Evolutionary conservation across 2,113 vertebrate genomes (phyloP), one percentile per base, ranked within the genome.

Genomic region (Ranitomeya imitator): DNA sequence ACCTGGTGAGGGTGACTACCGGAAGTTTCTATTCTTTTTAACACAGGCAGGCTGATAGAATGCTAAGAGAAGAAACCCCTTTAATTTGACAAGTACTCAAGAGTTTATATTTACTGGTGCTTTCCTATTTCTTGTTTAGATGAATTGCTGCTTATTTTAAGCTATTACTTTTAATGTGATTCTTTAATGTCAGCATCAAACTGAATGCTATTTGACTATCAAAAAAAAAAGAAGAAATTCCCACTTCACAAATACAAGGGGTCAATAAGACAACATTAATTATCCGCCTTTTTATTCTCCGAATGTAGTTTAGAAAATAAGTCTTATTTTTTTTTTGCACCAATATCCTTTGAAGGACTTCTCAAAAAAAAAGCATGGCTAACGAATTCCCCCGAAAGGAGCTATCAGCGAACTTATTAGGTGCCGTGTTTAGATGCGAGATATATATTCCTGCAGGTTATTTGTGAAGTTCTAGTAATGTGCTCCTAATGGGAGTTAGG

Each of bases 401-500:
- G 21, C 69, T 88, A 90, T 91, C 59, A 52, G 89, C 5, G 12
- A 90, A 67, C 51, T 76, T 87, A 85, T 85, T 79, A 90, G 90
- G 91, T 90, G 90, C 91, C 23, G 79, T 86, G 90, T 91, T 92
- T 90, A 88, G 87, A 91, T 86, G 89, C 78, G 88, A 90, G 67
- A 85, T 67, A 78, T 60, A 61, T 80, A 91, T 93, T 91, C 90
- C 86, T 78, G 91, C 6, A 55, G 91, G 91, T 91, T 93, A 91
- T 92, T 92, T 88, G 93, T 91, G 91, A 93, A 92, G 92, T 90
- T 91, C 90, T 74, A 92, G 86, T 77, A 91, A 93, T 92, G 89
- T 21, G 86, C 91, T 91, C 91, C 94, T 96, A 94, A 94, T 94
- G 93, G 94, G 94, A 92, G 92, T 94, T 93, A 94, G 93, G 95